Evolutionary conservation across 2,797 vertebrate genomes (phyloP).

Genomic region (Pyrocephalus nanus): DNA sequence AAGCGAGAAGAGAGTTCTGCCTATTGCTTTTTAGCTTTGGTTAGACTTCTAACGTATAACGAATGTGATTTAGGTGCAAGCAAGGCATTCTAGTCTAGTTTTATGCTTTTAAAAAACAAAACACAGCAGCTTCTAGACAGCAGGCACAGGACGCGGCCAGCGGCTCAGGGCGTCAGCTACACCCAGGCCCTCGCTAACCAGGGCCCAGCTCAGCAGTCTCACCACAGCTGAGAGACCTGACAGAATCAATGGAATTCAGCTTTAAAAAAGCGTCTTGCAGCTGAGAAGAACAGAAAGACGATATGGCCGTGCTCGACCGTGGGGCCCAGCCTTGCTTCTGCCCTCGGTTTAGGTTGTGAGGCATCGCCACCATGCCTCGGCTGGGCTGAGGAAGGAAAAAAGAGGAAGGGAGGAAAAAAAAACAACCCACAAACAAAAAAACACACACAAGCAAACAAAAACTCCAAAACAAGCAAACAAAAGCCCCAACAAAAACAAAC

Average conservation of each 20-base stretch:
- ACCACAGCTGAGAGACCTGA: not conserved
- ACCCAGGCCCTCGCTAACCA: fast-evolving
- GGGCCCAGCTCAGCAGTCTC: not conserved
- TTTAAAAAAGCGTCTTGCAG: fast-evolving
- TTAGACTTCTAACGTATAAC: not conserved
- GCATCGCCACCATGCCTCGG: too few species aligned
- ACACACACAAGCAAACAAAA: too few species aligned
- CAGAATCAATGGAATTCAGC: not conserved
- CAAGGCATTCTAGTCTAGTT: not conserved
- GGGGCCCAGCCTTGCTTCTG: not conserved
- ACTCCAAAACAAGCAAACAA: too few species aligned
- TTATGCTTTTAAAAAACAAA: not conserved
- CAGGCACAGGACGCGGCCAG: fast-evolving
- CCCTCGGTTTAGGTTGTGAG: too few species aligned
- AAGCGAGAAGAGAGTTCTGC: not conserved
- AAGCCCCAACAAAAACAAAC: too few species aligned
- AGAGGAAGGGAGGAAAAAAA: fast-evolving
- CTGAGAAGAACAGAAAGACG: too few species aligned
- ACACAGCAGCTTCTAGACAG: not conserved
- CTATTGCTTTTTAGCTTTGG: not conserved
- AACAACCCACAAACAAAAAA: too few species aligned
- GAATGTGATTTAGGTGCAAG: not conserved
- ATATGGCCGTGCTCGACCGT: not conserved
- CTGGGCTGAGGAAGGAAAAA: not conserved
- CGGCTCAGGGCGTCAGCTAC: not conserved